A percentile compares a stretch with the other conserved stretches of the same genome.
Conservation (phyloP, 2,888 invertebrate species). For the Glaucopsyche alexis region DNA sequence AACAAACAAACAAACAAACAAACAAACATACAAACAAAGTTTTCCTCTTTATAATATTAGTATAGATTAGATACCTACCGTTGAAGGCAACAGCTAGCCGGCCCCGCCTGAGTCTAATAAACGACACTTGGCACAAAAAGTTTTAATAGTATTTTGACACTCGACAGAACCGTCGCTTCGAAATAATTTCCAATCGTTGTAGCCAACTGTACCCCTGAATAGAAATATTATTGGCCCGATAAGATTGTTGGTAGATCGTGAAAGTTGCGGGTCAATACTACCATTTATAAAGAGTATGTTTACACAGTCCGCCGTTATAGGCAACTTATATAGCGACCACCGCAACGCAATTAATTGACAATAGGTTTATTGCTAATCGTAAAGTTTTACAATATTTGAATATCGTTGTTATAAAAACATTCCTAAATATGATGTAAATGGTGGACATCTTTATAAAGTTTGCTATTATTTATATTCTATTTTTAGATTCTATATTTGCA, state of each 20-base stretch:
- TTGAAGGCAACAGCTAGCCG: no score
- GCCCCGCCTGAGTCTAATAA: no score
- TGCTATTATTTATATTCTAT: background rate
- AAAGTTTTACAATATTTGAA: background rate
- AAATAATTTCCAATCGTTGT: background rate
- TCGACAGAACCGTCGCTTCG: background rate
- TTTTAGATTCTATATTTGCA: background rate
- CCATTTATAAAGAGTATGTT: constrained; percentile 42
- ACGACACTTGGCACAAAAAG: no score
- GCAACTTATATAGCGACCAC: background rate
- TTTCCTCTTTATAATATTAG: no score
- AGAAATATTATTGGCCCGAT: constrained; percentile 52
- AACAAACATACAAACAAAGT: no score
- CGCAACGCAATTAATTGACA: background rate
- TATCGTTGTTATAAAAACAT: background rate
- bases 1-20: no score
- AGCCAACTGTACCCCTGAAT: constrained; percentile 30
- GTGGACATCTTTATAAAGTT: background rate
- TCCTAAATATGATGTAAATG: background rate
- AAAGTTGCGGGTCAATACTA: constrained; percentile 44
- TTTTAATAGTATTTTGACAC: no score
- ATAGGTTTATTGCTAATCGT: constrained; percentile 2
- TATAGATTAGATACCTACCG: no score
- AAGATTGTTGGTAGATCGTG: constrained; percentile 39
- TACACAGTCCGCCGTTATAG: constrained; percentile 27